Evolutionary conservation across 2,888 invertebrate genomes (phyloP).

Genomic region (Meghimatium bilineatum): DNA sequence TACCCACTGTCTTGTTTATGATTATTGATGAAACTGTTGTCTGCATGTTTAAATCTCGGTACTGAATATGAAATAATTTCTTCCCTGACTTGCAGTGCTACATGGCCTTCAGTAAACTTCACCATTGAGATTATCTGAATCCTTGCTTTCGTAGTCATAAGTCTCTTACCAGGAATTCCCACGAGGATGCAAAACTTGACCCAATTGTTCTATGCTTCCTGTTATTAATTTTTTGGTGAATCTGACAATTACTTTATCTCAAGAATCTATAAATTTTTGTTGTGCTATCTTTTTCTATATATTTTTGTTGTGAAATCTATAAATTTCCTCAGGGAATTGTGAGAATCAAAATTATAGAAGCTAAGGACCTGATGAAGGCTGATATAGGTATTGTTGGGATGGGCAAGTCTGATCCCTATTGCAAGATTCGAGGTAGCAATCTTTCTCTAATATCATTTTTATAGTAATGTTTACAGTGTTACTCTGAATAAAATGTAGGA

Average conservation of each 20-base stretch:
- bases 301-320: not conserved
- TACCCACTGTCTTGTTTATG: no score
- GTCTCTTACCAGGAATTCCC: no score
- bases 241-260: not conserved
- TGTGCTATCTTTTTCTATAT: not conserved
- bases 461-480: not conserved
- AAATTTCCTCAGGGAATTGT: slow-evolving; percentile 89
- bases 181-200: no score
- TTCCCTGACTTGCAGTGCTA: no score
- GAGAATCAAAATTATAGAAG: slow-evolving; percentile 94
- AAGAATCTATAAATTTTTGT: not conserved
- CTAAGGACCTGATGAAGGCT: slow-evolving; percentile 95
- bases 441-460: not conserved
- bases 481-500: not conserved
- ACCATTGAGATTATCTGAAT: no score
- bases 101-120: no score
- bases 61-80: no score
- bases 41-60: no score
- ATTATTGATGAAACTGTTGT: no score
- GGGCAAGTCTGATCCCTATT: slow-evolving; percentile 98
- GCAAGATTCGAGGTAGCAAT: slow-evolving; percentile 80
- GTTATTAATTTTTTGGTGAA: no score
- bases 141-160: no score
- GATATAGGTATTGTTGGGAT: slow-evolving; percentile 93
- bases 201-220: no score